Conservation (phyloP, 1,140 invertebrate species). For the Linepithema humile region DNA sequence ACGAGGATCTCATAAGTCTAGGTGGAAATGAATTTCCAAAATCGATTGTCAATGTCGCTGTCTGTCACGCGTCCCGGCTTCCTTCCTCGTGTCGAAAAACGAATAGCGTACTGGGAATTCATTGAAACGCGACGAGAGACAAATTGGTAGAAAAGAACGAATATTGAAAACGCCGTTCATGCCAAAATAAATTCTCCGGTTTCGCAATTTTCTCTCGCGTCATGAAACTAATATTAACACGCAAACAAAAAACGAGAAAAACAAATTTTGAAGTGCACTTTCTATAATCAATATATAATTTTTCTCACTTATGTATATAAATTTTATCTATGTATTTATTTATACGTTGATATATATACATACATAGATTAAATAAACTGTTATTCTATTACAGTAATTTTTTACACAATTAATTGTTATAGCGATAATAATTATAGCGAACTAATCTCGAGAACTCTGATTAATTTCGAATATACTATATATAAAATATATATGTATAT, state of each 20-base stretch:
- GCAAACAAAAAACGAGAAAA: neutral
- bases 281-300: neutral
- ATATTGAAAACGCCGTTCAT: slow-evolving; percentile 35
- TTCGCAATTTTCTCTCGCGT: slow-evolving; percentile 25
- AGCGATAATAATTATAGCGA: neutral
- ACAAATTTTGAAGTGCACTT: neutral
- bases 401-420: neutral
- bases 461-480: neutral
- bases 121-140: slow-evolving; percentile 39
- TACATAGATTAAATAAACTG: neutral
- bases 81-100: slow-evolving; percentile 37
- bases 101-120: slow-evolving; percentile 28
- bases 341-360: too few species aligned
- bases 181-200: slow-evolving; percentile 33
- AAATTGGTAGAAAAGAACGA: slow-evolving; percentile 59
- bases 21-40: slow-evolving; percentile 42
- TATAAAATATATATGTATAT: neutral
- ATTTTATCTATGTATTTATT: too few species aligned
- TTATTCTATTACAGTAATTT: neutral
- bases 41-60: slow-evolving; percentile 53
- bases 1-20: slow-evolving; percentile 39
- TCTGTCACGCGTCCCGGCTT: slow-evolving; percentile 38
- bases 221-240: neutral
- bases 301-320: neutral
- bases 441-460: neutral